Evolutionary conservation across 2,113 vertebrate genomes (phyloP), one percentile per base, ranked within the genome.

Genomic region (Esox niger): DNA sequence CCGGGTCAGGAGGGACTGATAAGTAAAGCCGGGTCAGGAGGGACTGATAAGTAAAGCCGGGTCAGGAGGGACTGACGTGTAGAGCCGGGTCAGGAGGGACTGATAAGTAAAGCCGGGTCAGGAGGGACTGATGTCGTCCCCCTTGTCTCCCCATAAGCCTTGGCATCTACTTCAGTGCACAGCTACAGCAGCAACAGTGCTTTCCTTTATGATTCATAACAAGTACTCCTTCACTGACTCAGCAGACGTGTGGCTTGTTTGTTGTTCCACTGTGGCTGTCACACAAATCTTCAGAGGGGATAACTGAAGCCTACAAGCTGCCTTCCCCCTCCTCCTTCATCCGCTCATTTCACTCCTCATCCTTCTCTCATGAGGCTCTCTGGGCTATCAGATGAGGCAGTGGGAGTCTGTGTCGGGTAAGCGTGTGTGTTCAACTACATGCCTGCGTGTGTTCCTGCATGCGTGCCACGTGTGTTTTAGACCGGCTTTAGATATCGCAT

Each of bases 381-480:
- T 9, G 71, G 27, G 62, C 49, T 58, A 79, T 76, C 78, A 78
- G 70, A 78, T 57, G 64, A 81, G 69, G 70, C 21, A 54, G 13
- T 15, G 3, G 56, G 25, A 58, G 56, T 21, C 0, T 2, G 23
- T 25, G 23, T 29, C 5, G 26, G 25, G 25, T 33, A 9, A 10
- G 20, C 35, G 17, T 32, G 59, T 33, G 30, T 61, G 59, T 38
- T 33, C 9, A 21, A 1, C 23, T 21, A 29, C 27, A 31, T 49
- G 27, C 55, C 25, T 54, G 46, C 20, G 70, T 29, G 61, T 67
- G 64, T 52, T 23, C n/a, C 13, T 20, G 31, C 32, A 7, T 32
- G 59, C 21, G 30, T 61, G 59, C 21, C 21, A 20, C 32, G 7
- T 6, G 59, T 33, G 20, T 26, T 31, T 35, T 35, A 15, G 30